Evolutionary conservation across 2,888 invertebrate species (phyloP), one percentile per base, ranked within the genome.

Genomic region (Eupeodes latifasciatus): DNA sequence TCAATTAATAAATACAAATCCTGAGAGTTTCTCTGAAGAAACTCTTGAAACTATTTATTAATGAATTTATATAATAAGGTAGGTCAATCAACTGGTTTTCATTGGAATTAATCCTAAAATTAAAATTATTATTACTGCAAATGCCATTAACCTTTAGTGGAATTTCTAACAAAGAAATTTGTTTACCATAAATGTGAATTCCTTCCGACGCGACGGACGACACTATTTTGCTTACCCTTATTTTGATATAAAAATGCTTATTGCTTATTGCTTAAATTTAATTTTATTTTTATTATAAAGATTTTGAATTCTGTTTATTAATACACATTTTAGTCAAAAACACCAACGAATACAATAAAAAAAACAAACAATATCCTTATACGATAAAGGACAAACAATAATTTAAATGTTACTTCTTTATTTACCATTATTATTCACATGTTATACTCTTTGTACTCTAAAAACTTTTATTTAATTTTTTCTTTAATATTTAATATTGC

Each of bases 401-500:
- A 16, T 40, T 69, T 16, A 74, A 16, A 57, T 36, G 12, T 61
- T 36, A 61, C n/a, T 34, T 61, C 34, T 59, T 57, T 34, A 27
- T 14, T 9, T 59, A 34, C 6, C 7, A 34, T 12, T 40, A 40
- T 59, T 16, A n/a, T 62, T 62, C 62, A 62, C 62, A 62, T 62
- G 16, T 62, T 44, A 40, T 40, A 62, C 62, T 62, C 40, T 62
- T 40, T 62, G 62, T 62, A 62, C 16, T 62, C 62, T 62, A 44
- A 62, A 61, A 40, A 62, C 11, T 40, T n/a, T 64, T 16, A 49
- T 49, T 75, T 49, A 9, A 14, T 53, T 16, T 27, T 19, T 71
- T 69, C 5, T 53, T 55, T 55, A 71, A 71, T 62, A 62, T 16
- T 40, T 64, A 12, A 49, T 66, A 66, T 72, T 59, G 72, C 72